Evolutionary conservation across 2,113 vertebrate genomes (phyloP), one percentile per base, ranked within the genome.

Genomic region (Lamprotornis superbus): DNA sequence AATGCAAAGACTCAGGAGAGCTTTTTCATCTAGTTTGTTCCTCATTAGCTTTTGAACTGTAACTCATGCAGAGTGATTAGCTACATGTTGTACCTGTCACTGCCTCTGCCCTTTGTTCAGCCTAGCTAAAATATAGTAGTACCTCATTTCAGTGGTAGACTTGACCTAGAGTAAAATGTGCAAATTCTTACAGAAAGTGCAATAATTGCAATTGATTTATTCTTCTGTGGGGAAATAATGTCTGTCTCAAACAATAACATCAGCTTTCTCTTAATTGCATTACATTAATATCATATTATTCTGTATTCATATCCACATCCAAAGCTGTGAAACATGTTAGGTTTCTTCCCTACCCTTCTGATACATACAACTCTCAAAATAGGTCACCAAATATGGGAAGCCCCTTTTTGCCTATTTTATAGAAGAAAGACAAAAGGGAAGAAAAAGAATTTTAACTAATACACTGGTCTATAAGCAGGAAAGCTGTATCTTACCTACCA

Each of bases 171-270:
- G 61, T 89, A 77, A 96, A 96, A 94, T 86, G 93, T 82, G 83
- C 73, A 92, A 91, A 92, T 87, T 97, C 94, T 75, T 88, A 88
- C 53, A 87, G 86, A 95, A 97, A 93, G 46, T 87, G 74, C 73
- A 95, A 87, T 95, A 94, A 95, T 97, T 95, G 67, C 88, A 96
- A 96, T 87, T 96, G 93, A 97, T 97, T 97, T 96, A 94, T 76
- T 93, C 89, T 97, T 93, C 94, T 96, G 14, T 80, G 56, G 89
- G 88, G 95, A 97, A 96, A 93, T 91, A 93, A 96, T 46, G 31
- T 94, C 89, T 96, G 97, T 96, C 96, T 89, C 63, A 93, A 95
- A 95, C 88, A 97, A 94, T 96, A 97, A 95, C 94, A 95, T 93
- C 94, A 95, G 85, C 61, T 94, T 92, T 90, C 74, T 86, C 84